A percentile compares a stretch with the other conserved stretches of the same genome.
Conservation (phyloP, 2,113 vertebrate species). For the Forbesichthys agassizii region DNA sequence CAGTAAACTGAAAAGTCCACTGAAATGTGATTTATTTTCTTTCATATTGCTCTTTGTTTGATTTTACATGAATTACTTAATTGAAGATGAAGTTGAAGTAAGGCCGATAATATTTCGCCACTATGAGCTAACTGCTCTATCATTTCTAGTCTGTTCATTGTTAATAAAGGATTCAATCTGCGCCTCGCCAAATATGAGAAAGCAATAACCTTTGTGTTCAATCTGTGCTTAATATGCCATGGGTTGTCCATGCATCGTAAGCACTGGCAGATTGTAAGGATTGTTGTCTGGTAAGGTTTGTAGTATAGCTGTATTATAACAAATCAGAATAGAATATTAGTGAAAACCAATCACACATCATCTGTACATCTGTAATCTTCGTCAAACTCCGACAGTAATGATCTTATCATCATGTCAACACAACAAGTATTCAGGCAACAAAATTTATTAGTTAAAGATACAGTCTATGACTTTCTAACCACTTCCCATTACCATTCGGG, state of each 20-base stretch:
- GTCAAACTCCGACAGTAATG: slow-evolving; percentile 16
- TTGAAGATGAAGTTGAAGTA: slow-evolving; percentile 14
- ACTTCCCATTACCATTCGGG: too few relatives aligned
- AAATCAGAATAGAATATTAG: slow-evolving; percentile 5
- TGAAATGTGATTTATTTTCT: slow-evolving; percentile 10
- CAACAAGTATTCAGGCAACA: neutral
- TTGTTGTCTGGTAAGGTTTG: slow-evolving; percentile 41
- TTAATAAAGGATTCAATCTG: neutral
- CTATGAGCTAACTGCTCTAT: slow-evolving; percentile 10
- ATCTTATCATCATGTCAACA: slow-evolving; percentile 19
- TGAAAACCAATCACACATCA: slow-evolving; percentile 44
- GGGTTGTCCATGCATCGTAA: neutral
- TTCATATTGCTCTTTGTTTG: slow-evolving; percentile 19
- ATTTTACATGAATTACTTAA: slow-evolving; percentile 33
- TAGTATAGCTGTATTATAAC: slow-evolving; percentile 42
- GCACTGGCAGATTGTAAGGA: slow-evolving; percentile 4
- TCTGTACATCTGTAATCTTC: slow-evolving; percentile 48
- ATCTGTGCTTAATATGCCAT: slow-evolving; percentile 10
- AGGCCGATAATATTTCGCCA: slow-evolving; percentile 15
- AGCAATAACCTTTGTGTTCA: slow-evolving; percentile 18
- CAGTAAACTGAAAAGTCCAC: slow-evolving; percentile 7
- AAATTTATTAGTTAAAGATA: slow-evolving; percentile 20
- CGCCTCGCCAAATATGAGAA: slow-evolving; percentile 2
- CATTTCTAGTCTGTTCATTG: slow-evolving; percentile 5
- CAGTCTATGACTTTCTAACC: too few relatives aligned